phyloP scores from a whole-genome alignment of 2,888 invertebrate genomes.

The Parnassius smintheus region DNA sequence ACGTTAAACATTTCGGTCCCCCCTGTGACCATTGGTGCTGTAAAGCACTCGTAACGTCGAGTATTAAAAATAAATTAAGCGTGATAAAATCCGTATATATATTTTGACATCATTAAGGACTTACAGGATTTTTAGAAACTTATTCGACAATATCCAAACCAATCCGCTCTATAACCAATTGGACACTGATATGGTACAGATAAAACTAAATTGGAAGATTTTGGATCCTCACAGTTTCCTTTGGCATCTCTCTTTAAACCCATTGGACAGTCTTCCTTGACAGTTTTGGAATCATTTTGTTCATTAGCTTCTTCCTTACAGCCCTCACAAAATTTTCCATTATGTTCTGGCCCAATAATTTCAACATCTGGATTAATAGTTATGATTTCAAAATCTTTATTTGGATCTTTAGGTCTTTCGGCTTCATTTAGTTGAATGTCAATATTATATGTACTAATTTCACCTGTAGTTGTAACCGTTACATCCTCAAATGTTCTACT shows the following conservation, averaged over 20 bases:
- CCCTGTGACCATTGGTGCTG: too few species aligned
- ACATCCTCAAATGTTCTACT: slow-evolving; percentile 11
- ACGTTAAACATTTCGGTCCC: too few species aligned
- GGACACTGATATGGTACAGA: slow-evolving; percentile 65
- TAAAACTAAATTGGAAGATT: slow-evolving; percentile 51
- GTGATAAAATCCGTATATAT: too few species aligned
- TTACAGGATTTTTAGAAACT: slow-evolving; percentile 36
- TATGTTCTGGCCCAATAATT: slow-evolving; percentile 57
- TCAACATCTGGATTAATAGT: slow-evolving; percentile 57
- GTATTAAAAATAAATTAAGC: too few species aligned
- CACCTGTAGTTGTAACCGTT: slow-evolving; percentile 6
- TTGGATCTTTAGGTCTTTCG: slow-evolving; percentile 4
- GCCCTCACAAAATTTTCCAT: slow-evolving; percentile 46
- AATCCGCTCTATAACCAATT: slow-evolving; percentile 55
- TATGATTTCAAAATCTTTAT: slow-evolving; percentile 30
- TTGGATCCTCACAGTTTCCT: slow-evolving; percentile 45
- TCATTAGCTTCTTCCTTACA: slow-evolving; percentile 33
- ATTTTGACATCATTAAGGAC: too few species aligned
- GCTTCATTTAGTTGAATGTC: slow-evolving; percentile 30
- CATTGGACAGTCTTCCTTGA: slow-evolving; percentile 42
- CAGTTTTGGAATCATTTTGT: slow-evolving; percentile 24
- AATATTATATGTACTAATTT: slow-evolving; percentile 28
- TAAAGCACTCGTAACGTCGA: too few species aligned
- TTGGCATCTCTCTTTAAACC: slow-evolving; percentile 45
- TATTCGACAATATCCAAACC: slow-evolving; percentile 57